phyloP scores from a whole-genome alignment of 2,113 vertebrate species.

The Planiliza haematocheilus region DNA sequence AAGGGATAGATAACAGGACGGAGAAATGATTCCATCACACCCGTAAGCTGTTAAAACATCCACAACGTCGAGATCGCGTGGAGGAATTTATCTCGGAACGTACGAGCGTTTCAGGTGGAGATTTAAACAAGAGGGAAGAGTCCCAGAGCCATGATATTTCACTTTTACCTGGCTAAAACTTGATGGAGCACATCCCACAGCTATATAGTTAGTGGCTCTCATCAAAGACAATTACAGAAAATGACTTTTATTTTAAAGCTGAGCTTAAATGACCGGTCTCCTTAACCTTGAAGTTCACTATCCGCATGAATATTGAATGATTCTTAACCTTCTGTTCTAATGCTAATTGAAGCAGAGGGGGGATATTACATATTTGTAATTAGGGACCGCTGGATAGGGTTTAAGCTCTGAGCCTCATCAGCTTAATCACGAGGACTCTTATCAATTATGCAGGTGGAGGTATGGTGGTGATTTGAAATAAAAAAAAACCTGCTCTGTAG shows the following conservation, averaged over 20 bases:
- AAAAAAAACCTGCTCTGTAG: conserved; percentile 54
- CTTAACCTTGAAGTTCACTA: conserved; percentile 80
- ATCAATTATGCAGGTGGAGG: conserved; percentile 82
- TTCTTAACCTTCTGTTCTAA: conserved; percentile 81
- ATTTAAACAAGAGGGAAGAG: neutral
- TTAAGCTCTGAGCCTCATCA: conserved; percentile 79
- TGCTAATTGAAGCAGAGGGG: conserved; percentile 74
- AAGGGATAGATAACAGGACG: conserved; percentile 36
- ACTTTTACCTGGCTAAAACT: conserved; percentile 35
- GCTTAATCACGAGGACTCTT: conserved; percentile 72
- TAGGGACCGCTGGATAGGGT: conserved; percentile 72
- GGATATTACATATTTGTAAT: conserved; percentile 83
- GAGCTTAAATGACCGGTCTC: conserved; percentile 80
- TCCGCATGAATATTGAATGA: conserved; percentile 80
- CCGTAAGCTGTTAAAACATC: conserved; percentile 18
- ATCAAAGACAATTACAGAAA: conserved; percentile 75
- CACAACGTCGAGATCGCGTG: neutral
- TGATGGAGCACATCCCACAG: conserved; percentile 65
- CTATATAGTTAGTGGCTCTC: conserved; percentile 61
- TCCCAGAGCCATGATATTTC: conserved; percentile 25
- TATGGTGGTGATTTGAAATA: conserved; percentile 74
- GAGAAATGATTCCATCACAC: neutral
- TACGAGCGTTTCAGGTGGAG: conserved; percentile 16
- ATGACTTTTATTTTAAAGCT: conserved; percentile 74
- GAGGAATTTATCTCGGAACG: conserved; percentile 14